phyloP scores from a whole-genome alignment of 2,113 vertebrate species.

The Sorex fumeus region DNA sequence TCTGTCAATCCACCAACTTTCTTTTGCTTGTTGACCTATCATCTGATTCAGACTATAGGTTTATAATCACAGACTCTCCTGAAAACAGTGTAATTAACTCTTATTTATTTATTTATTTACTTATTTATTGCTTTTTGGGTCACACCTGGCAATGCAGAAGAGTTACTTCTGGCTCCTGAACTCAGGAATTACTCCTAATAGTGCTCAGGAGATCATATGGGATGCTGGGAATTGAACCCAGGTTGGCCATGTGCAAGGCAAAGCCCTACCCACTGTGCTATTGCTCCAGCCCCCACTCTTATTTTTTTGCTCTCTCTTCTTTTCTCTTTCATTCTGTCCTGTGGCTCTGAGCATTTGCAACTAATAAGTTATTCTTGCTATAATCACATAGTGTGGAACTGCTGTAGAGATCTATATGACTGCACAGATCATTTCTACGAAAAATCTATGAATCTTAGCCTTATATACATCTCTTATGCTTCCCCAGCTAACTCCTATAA shows the following conservation, averaged over 20 bases:
- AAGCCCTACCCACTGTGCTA: too few relatives aligned
- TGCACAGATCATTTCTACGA: not conserved
- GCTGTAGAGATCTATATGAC: not conserved
- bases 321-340: not conserved
- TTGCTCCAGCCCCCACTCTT: too few relatives aligned
- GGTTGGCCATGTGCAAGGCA: too few relatives aligned
- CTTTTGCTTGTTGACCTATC: not conserved
- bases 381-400: not conserved
- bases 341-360: not conserved
- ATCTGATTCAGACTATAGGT: not conserved
- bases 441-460: not conserved
- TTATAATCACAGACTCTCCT: not conserved
- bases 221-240: too few relatives aligned
- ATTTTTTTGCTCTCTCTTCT: not conserved
- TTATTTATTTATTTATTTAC: too few relatives aligned
- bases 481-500: not conserved
- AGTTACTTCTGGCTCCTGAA: too few relatives aligned
- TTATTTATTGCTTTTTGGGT: too few relatives aligned
- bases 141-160: too few relatives aligned
- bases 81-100: not conserved
- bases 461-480: not conserved
- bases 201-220: too few relatives aligned
- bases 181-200: too few relatives aligned
- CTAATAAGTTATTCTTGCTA: not conserved
- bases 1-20: not conserved